These are phyloP conservation scores for Phoebastria nigripes DNA, from an alignment of 2,797 vertebrate genomes.

Conservation along the genomic window DNA sequence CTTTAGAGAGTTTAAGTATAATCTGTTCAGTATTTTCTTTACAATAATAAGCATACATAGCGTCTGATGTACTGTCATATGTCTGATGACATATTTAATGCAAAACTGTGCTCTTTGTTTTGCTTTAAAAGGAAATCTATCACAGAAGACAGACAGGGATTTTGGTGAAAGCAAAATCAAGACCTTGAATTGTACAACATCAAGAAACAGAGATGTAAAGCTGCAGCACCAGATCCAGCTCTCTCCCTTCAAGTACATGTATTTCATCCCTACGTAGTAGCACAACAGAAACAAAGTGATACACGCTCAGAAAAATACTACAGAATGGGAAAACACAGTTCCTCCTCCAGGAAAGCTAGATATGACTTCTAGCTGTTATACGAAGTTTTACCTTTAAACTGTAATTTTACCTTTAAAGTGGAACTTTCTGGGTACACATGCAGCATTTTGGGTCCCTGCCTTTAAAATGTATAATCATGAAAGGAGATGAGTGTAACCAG, in stretches of 20 bases:
- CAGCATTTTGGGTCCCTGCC: not conserved
- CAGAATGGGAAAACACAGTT: not conserved
- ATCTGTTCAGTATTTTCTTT: slow-evolving; percentile 4
- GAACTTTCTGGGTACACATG: not conserved
- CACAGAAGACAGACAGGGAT: not conserved
- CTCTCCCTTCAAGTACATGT: not conserved
- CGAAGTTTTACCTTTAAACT: not conserved
- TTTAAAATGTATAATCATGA: not conserved
- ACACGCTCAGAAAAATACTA: not conserved
- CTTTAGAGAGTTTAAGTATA: not conserved
- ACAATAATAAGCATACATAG: not conserved
- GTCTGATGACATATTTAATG: not conserved
- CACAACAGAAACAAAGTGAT: not conserved
- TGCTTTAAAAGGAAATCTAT: not conserved
- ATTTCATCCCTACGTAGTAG: not conserved
- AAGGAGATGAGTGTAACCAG: not conserved
- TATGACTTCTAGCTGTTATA: not conserved
- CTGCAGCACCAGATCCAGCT: not conserved
- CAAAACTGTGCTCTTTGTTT: not conserved
- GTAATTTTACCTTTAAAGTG: not conserved
- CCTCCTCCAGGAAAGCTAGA: not conserved
- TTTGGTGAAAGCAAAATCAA: not conserved
- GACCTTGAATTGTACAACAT: not conserved
- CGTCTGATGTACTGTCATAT: not conserved
- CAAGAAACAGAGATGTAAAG: not conserved